Conservation (phyloP, 2,113 vertebrate genomes). For the Xenopus borealis region DNA sequence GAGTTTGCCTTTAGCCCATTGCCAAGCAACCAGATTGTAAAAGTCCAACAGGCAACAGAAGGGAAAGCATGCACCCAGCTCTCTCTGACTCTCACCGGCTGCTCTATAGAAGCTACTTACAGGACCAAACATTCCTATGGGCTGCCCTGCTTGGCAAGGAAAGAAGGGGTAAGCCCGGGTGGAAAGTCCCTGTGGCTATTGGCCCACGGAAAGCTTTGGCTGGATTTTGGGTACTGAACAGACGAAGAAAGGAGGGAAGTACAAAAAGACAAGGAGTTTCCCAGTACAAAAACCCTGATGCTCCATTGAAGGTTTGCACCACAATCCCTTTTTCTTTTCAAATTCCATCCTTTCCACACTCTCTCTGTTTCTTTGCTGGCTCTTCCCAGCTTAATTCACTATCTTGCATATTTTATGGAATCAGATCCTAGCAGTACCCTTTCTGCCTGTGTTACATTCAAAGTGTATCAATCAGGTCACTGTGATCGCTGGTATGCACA, state of each 20-base stretch:
- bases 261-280: constrained; percentile 30
- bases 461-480: no score
- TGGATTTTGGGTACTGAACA: constrained; percentile 16
- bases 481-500: no score
- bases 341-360: no score
- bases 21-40: constrained; percentile 45
- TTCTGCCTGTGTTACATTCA: no score
- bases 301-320: constrained; percentile 37
- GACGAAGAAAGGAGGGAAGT: constrained; percentile 24
- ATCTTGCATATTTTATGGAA: no score
- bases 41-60: constrained; percentile 28
- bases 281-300: background rate
- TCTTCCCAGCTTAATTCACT: no score
- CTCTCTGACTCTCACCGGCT: constrained; percentile 21
- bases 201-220: constrained; percentile 1
- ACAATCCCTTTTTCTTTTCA: background rate
- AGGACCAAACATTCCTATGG: constrained; percentile 27
- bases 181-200: background rate
- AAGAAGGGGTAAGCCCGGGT: background rate
- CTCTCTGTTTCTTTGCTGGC: no score
- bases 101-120: constrained; percentile 23
- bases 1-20: constrained; percentile 35
- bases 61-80: constrained; percentile 38
- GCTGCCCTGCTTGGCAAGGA: constrained; percentile 13
- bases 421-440: no score